phyloP scores from a whole-genome alignment of 2,113 vertebrate species.

The Varanus salvator region DNA sequence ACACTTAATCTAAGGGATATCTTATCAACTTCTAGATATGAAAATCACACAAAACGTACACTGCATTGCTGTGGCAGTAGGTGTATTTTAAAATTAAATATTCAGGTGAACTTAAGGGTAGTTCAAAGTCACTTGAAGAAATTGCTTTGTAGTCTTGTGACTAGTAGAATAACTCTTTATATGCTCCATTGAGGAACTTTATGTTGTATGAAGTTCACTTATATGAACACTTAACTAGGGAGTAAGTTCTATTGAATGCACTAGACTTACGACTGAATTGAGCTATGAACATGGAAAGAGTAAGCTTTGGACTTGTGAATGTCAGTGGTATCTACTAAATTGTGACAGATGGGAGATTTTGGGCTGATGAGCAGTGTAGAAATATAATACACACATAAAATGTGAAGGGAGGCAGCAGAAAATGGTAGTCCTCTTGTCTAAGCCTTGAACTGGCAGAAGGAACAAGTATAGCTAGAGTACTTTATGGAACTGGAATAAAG shows the following conservation, averaged over 20 bases:
- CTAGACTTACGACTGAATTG: not conserved
- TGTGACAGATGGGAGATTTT: not conserved
- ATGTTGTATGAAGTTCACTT: not conserved
- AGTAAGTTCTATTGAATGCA: no score
- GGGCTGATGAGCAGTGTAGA: no score
- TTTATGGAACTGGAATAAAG: not conserved
- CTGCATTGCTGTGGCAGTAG: not conserved
- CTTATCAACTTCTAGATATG: not conserved
- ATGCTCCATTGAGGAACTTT: not conserved
- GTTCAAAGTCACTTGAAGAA: not conserved
- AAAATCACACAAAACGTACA: not conserved
- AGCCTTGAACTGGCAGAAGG: not conserved
- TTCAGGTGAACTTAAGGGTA: not conserved
- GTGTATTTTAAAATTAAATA: no score
- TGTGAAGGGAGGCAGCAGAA: not conserved
- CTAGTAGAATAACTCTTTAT: not conserved
- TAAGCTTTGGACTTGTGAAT: not conserved
- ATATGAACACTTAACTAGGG: not conserved
- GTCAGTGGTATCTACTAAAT: not conserved
- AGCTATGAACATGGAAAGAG: no score
- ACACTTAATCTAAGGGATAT: not conserved
- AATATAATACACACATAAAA: no score
- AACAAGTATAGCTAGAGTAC: not conserved
- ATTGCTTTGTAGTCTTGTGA: not conserved
- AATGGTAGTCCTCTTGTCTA: not conserved